Evolutionary conservation across 2,888 invertebrate species (phyloP).

Genomic region (Tipula unca): DNA sequence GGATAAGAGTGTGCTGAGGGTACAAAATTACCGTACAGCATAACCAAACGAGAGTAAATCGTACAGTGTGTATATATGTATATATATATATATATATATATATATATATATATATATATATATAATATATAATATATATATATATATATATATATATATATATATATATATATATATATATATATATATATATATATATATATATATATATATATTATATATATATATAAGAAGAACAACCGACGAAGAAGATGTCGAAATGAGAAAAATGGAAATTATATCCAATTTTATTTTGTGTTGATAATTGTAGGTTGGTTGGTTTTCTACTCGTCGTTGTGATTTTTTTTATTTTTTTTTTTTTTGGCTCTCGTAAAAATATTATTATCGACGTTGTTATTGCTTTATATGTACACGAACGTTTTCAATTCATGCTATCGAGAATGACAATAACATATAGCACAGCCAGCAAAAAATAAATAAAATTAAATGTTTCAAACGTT

Average conservation of each 20-base stretch:
- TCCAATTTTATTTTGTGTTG: background rate
- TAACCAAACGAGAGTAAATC: too few relatives aligned
- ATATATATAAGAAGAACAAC: background rate
- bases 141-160: too few relatives aligned
- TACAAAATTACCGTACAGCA: background rate
- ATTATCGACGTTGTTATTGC: background rate
- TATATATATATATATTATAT: too few relatives aligned
- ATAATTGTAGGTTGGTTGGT: background rate
- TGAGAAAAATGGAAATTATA: background rate
- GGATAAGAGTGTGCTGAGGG: background rate
- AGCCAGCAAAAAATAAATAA: too few relatives aligned
- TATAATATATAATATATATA: too few relatives aligned
- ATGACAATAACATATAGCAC: background rate
- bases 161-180: too few relatives aligned
- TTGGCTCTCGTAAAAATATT: background rate
- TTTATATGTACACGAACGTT: background rate
- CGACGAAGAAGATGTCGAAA: background rate
- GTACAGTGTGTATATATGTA: background rate
- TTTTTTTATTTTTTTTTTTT: background rate
- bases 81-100: too few relatives aligned
- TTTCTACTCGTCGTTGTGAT: background rate
- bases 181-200: too few relatives aligned
- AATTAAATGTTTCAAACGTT: too few relatives aligned
- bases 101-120: too few relatives aligned
- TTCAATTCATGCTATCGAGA: background rate